A percentile compares a stretch with the other conserved stretches of the same genome.
These are phyloP conservation scores for Metellina segmentata DNA, from an alignment of 2,888 invertebrate genomes.

Conservation along the genomic window DNA sequence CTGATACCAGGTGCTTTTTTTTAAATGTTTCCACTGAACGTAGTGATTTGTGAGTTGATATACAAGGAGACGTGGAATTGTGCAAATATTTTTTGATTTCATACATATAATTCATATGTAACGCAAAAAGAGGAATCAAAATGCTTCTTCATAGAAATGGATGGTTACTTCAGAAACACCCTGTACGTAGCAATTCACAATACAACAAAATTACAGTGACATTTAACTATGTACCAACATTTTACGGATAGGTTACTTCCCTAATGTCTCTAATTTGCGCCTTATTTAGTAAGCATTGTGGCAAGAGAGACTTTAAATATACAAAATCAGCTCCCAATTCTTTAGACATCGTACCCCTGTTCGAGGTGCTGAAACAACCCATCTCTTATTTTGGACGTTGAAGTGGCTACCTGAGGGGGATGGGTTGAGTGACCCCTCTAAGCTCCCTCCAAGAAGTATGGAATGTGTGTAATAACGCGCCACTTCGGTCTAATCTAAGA, in stretches of 20 bases:
- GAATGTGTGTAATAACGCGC: conserved; percentile 61
- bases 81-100: too few relatives aligned
- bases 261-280: too few relatives aligned
- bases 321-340: background rate
- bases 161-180: background rate
- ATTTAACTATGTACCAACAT: too few relatives aligned
- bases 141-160: too few relatives aligned
- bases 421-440: conserved; percentile 10
- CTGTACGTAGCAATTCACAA: background rate
- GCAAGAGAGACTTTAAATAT: too few relatives aligned
- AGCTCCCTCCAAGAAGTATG: conserved; percentile 31
- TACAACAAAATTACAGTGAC: too few relatives aligned
- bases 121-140: too few relatives aligned
- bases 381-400: background rate
- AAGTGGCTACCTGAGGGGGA: background rate
- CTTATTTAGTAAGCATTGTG: too few relatives aligned
- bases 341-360: background rate
- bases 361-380: background rate
- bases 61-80: too few relatives aligned
- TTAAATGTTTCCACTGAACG: background rate
- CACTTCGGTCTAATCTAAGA: conserved; percentile 60
- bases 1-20: background rate
- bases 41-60: background rate
- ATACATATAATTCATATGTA: too few relatives aligned
- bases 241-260: too few relatives aligned